A percentile compares a stretch with the other conserved stretches of the same genome.
Conservation (phyloP, 2,113 vertebrate species). For the Centrocercus urophasianus region DNA sequence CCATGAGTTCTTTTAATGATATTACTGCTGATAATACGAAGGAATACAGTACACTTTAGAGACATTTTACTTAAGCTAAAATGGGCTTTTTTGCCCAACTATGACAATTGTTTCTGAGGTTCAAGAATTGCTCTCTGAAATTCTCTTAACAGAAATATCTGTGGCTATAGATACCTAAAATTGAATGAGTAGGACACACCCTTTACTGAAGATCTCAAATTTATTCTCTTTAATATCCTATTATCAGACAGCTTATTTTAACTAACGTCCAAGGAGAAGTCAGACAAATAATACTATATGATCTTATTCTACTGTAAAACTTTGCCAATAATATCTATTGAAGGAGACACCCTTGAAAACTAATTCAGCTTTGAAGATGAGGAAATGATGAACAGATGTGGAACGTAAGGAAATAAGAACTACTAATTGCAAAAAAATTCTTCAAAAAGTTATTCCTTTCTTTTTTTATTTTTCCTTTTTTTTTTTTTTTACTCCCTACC, state of each 20-base stretch:
- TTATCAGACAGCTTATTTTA: background rate
- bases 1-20: background rate
- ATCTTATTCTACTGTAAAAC: background rate
- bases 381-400: background rate
- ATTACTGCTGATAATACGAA: background rate
- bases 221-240: background rate
- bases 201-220: background rate
- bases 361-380: background rate
- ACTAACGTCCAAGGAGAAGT: background rate
- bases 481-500: background rate
- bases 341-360: background rate
- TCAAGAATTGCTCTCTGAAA: background rate
- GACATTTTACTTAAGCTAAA: background rate
- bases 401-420: background rate
- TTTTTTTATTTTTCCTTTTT: background rate
- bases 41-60: background rate
- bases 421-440: background rate
- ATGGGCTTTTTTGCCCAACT: background rate
- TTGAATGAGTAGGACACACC: accelerated
- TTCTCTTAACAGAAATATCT: background rate
- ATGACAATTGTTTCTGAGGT: background rate
- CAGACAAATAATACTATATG: background rate
- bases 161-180: background rate
- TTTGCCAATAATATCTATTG: background rate
- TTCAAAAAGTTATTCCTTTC: background rate